Evolutionary conservation across 2,797 vertebrate genomes (phyloP).

Genomic region (Xenopus petersii): DNA sequence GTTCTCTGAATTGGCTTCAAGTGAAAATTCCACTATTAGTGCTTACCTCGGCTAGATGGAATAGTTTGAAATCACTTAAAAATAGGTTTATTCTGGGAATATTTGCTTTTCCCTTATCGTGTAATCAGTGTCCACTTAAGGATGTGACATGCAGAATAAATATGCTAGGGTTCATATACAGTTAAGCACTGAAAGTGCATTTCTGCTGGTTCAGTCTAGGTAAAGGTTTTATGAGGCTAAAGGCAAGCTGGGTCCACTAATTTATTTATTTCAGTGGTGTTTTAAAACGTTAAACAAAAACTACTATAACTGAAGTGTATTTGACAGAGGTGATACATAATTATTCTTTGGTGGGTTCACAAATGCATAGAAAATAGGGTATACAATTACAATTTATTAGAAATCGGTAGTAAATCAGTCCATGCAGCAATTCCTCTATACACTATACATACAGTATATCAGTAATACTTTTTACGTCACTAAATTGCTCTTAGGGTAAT

Average conservation of each 20-base stretch:
- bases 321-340: too few species aligned
- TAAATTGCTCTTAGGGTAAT: too few species aligned
- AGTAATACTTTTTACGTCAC: too few species aligned
- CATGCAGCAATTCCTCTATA: too few species aligned
- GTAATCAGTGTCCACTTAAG: background rate
- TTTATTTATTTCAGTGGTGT: too few species aligned
- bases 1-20: background rate
- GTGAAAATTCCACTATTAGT: background rate
- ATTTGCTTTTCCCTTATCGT: background rate
- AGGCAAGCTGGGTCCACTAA: background rate
- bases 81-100: background rate
- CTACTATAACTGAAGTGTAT: too few species aligned
- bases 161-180: background rate
- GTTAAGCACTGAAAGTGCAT: background rate
- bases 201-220: background rate
- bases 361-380: too few species aligned
- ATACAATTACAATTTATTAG: too few species aligned
- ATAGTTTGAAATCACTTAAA: background rate
- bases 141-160: background rate
- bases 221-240: background rate
- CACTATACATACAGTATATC: too few species aligned
- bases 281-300: too few species aligned
- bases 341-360: too few species aligned
- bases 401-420: too few species aligned
- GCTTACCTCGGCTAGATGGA: conserved; percentile 1